Evolutionary conservation across 2,888 invertebrate genomes (phyloP).

Genomic region (Drosophila kambysellisi): DNA sequence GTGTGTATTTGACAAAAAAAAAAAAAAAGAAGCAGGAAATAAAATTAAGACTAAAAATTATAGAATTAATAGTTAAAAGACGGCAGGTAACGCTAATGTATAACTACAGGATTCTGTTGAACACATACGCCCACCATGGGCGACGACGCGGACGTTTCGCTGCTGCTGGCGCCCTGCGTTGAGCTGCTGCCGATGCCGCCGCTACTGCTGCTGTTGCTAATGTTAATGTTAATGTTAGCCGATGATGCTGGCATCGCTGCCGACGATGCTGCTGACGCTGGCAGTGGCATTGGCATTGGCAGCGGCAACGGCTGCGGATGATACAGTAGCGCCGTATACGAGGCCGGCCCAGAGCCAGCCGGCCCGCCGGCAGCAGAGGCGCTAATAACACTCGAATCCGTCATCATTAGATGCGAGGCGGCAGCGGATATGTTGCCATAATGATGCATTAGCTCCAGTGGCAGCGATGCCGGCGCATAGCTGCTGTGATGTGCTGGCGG

Average conservation of each 20-base stretch:
- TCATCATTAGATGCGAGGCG: constrained; percentile 84
- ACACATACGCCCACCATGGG: constrained; percentile 96
- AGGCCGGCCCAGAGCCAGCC: constrained; percentile 62
- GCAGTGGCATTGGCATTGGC: constrained; percentile 52
- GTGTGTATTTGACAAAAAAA: constrained; percentile 13
- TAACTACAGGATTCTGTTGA: constrained; percentile 96
- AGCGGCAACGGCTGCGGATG: constrained; percentile 68
- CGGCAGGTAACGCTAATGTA: constrained; percentile 87
- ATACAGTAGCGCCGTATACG: constrained; percentile 69
- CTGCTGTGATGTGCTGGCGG: constrained; percentile 74
- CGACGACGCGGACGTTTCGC: constrained; percentile 87
- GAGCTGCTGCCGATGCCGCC: constrained; percentile 46
- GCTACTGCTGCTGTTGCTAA: constrained; percentile 15
- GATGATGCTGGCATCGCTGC: constrained; percentile 50
- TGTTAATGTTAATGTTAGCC: constrained; percentile 25
- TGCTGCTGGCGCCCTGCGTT: constrained; percentile 63
- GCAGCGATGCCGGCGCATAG: constrained; percentile 84
- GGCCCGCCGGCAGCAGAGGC: constrained; percentile 81
- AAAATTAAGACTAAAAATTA: constrained; percentile 46
- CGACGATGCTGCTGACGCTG: constrained; percentile 50
- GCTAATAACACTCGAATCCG: constrained; percentile 84
- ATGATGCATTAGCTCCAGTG: constrained; percentile 81
- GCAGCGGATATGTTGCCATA: constrained; percentile 79
- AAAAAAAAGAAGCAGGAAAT: constrained; percentile 5
- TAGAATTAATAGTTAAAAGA: constrained; percentile 33